Conservation (phyloP, 1,140 invertebrate species). For the Camponotus vicinus region DNA sequence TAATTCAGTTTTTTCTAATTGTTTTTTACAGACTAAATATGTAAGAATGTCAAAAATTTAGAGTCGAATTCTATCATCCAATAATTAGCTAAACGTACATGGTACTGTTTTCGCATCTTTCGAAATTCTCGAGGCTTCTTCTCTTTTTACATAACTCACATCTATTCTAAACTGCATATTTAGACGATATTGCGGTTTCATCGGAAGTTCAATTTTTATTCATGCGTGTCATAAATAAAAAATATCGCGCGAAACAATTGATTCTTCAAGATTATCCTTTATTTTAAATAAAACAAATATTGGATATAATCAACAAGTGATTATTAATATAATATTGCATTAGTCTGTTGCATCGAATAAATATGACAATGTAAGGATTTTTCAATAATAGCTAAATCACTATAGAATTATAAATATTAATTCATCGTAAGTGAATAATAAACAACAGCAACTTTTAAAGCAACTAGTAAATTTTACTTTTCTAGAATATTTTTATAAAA, state of each 20-base stretch:
- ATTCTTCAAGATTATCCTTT: neutral
- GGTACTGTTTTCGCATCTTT: constrained; percentile 7
- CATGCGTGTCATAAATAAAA: neutral
- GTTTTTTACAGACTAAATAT: neutral
- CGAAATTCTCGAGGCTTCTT: constrained; percentile 22
- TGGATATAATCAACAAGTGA: neutral
- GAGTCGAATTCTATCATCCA: neutral
- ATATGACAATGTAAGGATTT: neutral
- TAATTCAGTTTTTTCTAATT: neutral
- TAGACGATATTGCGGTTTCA: constrained; percentile 24
- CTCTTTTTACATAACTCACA: constrained; percentile 64
- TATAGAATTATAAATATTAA: neutral
- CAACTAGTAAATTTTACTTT: no score
- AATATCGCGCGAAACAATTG: neutral
- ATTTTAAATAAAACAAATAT: neutral
- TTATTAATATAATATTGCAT: no score
- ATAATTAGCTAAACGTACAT: constrained; percentile 7
- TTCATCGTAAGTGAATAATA: neutral
- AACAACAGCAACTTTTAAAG: no score
- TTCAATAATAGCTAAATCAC: neutral
- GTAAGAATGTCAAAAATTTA: neutral
- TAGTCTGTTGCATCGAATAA: neutral
- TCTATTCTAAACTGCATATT: constrained; percentile 69
- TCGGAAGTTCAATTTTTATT: neutral
- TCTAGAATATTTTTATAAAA: no score